Evolutionary conservation across 53 echinoderm and acorn worm genomes (phyloP), one percentile per base, ranked within the genome.

Genomic region (Astropecten irregularis): DNA sequence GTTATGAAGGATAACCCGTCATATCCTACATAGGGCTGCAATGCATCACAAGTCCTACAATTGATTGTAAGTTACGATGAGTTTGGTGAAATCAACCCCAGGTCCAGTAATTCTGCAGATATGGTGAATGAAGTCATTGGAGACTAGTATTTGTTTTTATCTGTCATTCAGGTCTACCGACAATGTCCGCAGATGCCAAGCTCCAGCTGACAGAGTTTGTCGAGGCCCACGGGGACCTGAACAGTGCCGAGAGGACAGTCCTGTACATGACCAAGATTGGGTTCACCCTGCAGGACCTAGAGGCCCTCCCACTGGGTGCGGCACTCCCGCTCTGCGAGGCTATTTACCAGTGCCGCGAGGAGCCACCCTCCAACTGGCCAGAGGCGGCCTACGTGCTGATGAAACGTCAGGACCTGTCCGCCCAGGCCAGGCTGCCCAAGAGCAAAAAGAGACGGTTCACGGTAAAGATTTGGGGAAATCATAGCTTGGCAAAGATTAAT

Each of bases 361-460:
- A 85, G 25, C 99, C 99, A 3, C 99, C 92, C 1, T 82, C 85
- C 38, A 84, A 84, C 37, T 94, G 99, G 99, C 92, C 99, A 1
- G 91, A 95, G 86, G 85, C 85, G 1, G 99, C 99, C 4, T 99
- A 94, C 61, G 88, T 82, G 42, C 85, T 95, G 35, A 87, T 92
- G 21, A 90, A 90, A 9, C 66, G 94, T 37, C 90, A 95, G 69
- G 95, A 95, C 82, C 84, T 99, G 8, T 92, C 95, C 4, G 89
- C 79, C 10, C 94, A 99, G 79, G 90, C 88, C 18, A 83, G 88
- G 37, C 66, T 99, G 83, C 90, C 62, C 28, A 67, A 65, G 56
- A 58, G 64, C 61, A 77, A 46, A 59, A 79, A 84, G 59, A 51
- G 71, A 49, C 66, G 81, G 69, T 46, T 53, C 13, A 64, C 62